These are phyloP conservation scores for Centropus unirufus DNA, from an alignment of 2,113 vertebrate species.

Conservation along the genomic window DNA sequence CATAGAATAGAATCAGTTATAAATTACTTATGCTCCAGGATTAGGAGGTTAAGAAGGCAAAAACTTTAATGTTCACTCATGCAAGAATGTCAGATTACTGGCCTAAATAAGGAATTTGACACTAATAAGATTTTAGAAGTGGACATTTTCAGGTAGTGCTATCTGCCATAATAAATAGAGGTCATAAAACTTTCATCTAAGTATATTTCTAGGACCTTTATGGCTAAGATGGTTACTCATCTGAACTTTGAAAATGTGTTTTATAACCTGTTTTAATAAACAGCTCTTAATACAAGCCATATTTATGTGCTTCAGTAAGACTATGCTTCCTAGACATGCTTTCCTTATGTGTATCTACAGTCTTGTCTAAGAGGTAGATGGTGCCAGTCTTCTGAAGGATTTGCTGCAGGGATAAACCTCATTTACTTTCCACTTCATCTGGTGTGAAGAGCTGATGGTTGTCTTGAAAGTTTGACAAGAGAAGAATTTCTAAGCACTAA, in stretches of 20 bases:
- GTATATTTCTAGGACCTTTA: constrained; percentile 25
- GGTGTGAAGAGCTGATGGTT: not conserved
- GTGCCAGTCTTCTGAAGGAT: constrained; percentile 6
- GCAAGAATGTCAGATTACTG: constrained; percentile 73
- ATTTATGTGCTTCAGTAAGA: constrained; percentile 9
- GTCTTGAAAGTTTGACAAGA: not conserved
- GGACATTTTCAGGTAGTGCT: constrained; percentile 55
- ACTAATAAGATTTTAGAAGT: constrained; percentile 75
- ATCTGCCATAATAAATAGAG: constrained; percentile 67
- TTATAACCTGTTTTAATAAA: constrained; percentile 63
- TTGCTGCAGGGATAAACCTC: constrained; percentile 33
- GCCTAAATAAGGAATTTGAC: constrained; percentile 69
- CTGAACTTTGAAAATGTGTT: constrained; percentile 57
- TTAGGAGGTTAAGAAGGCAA: constrained; percentile 78
- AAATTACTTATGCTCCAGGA: constrained; percentile 75
- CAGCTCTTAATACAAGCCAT: constrained; percentile 34
- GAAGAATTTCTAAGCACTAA: not conserved
- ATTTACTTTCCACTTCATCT: not conserved
- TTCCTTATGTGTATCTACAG: constrained; percentile 11
- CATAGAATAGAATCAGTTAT: constrained; percentile 65
- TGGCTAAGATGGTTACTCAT: constrained; percentile 10
- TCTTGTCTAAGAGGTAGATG: not conserved
- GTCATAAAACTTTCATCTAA: constrained; percentile 66
- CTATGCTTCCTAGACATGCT: not conserved
- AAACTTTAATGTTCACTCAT: constrained; percentile 71